Evolutionary conservation across 2,797 vertebrate genomes (phyloP), one percentile per base, ranked within the genome.

Genomic region (Crax fasciolata): DNA sequence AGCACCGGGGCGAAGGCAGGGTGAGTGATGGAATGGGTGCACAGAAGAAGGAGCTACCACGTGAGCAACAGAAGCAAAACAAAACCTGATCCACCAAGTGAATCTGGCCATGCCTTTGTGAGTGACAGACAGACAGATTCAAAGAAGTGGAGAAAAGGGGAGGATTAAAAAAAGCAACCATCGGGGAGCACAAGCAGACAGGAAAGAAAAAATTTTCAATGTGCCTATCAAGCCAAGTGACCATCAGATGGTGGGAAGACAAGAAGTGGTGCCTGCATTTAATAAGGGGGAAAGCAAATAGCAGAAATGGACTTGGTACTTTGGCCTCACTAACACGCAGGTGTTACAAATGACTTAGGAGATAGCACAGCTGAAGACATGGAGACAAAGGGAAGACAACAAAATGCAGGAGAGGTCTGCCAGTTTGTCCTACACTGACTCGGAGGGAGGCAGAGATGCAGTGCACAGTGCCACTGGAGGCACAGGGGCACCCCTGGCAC

Each of bases 51-150:
- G 24, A 63, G 19, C 41, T 71, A 58, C 35, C 25, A 43, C 0
- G 7, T 80, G 43, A 89, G 81, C 89, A 93, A 71, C 23, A 83
- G 75, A 67, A 92, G 78, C 78, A 92, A 93, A 90, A 65, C 44
- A 91, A 57, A 87, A 91, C n/a, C 15, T 57, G 74, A 61, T 32
- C 75, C 39, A 89, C 83, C 27, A 5, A 4, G 24, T 57, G 61
- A 65, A 71, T 87, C 80, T 83, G 68, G 91, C 48, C 24, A 32
- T 41, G 87, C 68, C 46, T 89, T 80, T 75, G 65, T 66, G 65
- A 71, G 9, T 1, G 2, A 59, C 24, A 65, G 30, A 82, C 72
- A 43, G 10, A 62, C 21, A 87, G 39, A 76, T 51, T 48, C 23
- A 80, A 80, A 73, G 17, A 30, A 5, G 24, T 7, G 16, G 16